phyloP scores from a whole-genome alignment of 2,797 vertebrate genomes.

The Geotrypetes seraphini region DNA sequence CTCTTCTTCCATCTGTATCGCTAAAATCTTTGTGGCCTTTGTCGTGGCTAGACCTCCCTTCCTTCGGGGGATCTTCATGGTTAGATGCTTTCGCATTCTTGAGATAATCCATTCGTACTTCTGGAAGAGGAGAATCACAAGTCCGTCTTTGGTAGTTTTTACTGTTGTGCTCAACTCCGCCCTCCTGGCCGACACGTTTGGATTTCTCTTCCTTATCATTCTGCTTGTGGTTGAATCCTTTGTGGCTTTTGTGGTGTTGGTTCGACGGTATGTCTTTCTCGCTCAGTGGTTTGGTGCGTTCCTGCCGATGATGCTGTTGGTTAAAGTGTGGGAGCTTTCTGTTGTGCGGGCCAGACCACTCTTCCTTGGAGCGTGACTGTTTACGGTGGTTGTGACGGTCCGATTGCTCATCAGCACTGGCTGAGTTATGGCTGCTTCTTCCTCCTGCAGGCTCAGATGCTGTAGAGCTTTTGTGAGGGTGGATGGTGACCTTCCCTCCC shows the following conservation, averaged over 20 bases:
- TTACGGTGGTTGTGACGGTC: no score
- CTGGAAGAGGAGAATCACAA: neutral
- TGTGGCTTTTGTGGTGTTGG: neutral
- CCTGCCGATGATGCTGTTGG: neutral
- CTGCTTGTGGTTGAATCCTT: neutral
- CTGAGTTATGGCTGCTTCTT: neutral
- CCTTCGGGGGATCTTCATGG: no score
- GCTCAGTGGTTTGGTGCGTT: neutral
- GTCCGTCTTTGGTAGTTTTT: neutral
- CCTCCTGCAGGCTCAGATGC: neutral
- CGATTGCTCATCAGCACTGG: no score
- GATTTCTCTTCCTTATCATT: neutral
- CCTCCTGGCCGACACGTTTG: neutral
- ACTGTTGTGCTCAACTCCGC: neutral
- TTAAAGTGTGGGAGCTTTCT: no score
- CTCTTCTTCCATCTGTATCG: no score
- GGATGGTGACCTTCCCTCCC: no score
- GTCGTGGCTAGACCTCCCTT: no score
- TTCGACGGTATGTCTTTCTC: neutral
- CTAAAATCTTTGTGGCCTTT: no score
- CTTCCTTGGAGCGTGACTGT: no score
- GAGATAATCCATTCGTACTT: no score
- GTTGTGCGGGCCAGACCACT: no score
- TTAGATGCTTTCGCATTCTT: no score
- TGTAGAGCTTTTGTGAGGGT: accelerated